Evolutionary conservation across 1,140 invertebrate genomes (phyloP), one percentile per base, ranked within the genome.

Genomic region (Plutomurus gul): DNA sequence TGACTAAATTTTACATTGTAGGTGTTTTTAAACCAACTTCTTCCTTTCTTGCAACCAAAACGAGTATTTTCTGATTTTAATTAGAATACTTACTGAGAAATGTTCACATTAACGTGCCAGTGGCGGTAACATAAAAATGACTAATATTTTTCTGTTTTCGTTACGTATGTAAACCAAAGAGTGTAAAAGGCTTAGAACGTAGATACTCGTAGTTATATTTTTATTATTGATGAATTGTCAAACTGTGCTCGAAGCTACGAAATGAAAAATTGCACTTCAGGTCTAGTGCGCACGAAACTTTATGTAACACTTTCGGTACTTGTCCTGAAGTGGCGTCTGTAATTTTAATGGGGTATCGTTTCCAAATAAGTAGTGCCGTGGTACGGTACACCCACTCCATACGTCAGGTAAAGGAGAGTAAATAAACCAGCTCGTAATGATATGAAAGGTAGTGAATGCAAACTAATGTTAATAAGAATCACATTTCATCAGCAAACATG

Each of bases 141-240:
- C n/a, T n/a, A n/a, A n/a, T n/a, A n/a, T n/a, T n/a, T n/a, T n/a
- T n/a, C n/a, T n/a, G n/a, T n/a, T n/a, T n/a, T n/a, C n/a, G n/a
- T n/a, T n/a, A n/a, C n/a, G n/a, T n/a, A n/a, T n/a, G n/a, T n/a
- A n/a, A n/a, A n/a, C n/a, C n/a, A n/a, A n/a, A n/a, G n/a, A n/a
- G n/a, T n/a, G n/a, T n/a, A n/a, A n/a, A n/a, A n/a, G n/a, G n/a
- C n/a, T n/a, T n/a, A n/a, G n/a, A n/a, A n/a, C n/a, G n/a, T n/a
- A n/a, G n/a, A n/a, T n/a, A n/a, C n/a, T n/a, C n/a, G n/a, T n/a
- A n/a, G 47, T 22, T 51, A 51, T 51, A 18, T 51, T 51, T n/a
- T n/a, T n/a, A n/a, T n/a, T 51, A 51, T 51, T 51, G 47, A 51
- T 51, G 47, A 51, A 51, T 51, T 51, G 47, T 51, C 47, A 22